Conservation (phyloP, 1,140 invertebrate species). For the Heliconius himera region DNA sequence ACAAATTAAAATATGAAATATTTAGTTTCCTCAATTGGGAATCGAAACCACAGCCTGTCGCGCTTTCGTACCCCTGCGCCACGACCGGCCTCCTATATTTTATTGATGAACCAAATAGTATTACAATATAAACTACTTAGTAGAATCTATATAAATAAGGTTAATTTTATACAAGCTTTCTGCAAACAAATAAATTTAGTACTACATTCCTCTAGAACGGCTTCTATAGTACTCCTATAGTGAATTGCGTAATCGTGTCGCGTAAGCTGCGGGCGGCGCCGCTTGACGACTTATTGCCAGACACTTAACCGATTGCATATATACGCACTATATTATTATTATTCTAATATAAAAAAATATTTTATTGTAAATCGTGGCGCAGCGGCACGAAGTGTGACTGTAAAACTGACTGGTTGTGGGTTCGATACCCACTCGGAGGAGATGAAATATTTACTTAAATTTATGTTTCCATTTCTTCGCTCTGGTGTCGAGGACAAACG, state of each 20-base stretch:
- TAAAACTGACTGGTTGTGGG: too few species aligned
- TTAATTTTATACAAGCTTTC: constrained; percentile 5
- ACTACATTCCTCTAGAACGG: constrained; percentile 24
- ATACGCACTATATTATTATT: constrained; percentile 2
- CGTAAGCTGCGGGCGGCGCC: constrained; percentile 39
- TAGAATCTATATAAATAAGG: background rate
- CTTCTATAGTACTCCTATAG: constrained; percentile 8
- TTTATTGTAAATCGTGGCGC: background rate
- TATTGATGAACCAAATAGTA: background rate
- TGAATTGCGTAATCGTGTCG: constrained; percentile 41
- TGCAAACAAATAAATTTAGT: constrained; percentile 10
- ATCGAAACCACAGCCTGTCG: too few species aligned
- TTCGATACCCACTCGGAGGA: too few species aligned
- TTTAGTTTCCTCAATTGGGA: too few species aligned
- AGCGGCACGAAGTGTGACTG: too few species aligned
- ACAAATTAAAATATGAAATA: too few species aligned
- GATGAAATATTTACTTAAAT: too few species aligned
- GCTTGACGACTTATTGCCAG: constrained; percentile 33
- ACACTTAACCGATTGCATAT: constrained; percentile 29
- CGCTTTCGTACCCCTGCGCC: too few species aligned
- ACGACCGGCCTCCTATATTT: background rate
- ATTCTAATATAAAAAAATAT: background rate
- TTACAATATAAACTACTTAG: background rate
- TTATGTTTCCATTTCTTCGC: too few species aligned
- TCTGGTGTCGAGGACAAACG: too few species aligned